Percentiles rank a stretch among this genome's conserved stretches.
Conservation (phyloP, 2,888 invertebrate species). For the Phyto melanocephala region DNA sequence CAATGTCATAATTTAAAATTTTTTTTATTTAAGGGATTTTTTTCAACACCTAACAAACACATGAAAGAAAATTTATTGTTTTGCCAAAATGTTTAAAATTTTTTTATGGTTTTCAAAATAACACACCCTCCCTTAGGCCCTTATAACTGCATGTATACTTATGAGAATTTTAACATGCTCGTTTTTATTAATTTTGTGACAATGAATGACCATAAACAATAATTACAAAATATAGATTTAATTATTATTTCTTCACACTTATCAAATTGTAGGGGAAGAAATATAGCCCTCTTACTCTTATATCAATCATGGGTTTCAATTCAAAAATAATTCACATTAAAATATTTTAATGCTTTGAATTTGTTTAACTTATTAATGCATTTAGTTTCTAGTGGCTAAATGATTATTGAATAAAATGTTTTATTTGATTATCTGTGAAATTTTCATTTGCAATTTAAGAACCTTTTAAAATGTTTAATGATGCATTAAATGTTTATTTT, state of each 20-base stretch:
- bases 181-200: not conserved
- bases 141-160: not conserved
- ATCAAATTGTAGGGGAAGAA: not conserved
- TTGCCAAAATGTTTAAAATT: constrained; percentile 6
- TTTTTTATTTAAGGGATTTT: not conserved
- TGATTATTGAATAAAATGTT: not conserved
- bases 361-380: no score
- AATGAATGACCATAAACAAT: constrained; percentile 40
- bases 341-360: no score
- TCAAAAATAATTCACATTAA: no score
- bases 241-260: constrained; percentile 50
- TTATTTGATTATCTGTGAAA: constrained; percentile 32
- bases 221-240: constrained; percentile 22
- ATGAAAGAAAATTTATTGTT: constrained; percentile 42
- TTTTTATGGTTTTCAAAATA: constrained; percentile 20
- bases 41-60: constrained; percentile 33
- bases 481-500: constrained; percentile 15
- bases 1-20: constrained; percentile 55
- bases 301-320: no score
- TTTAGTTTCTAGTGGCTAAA: no score
- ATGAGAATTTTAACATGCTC: not conserved
- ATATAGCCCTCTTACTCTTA: no score
- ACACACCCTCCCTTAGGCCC: not conserved
- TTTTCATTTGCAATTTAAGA: not conserved
- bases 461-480: constrained; percentile 27